Evolutionary conservation across 2,113 vertebrate species (phyloP), one percentile per base, ranked within the genome.

Genomic region (Cygnus buccinator): DNA sequence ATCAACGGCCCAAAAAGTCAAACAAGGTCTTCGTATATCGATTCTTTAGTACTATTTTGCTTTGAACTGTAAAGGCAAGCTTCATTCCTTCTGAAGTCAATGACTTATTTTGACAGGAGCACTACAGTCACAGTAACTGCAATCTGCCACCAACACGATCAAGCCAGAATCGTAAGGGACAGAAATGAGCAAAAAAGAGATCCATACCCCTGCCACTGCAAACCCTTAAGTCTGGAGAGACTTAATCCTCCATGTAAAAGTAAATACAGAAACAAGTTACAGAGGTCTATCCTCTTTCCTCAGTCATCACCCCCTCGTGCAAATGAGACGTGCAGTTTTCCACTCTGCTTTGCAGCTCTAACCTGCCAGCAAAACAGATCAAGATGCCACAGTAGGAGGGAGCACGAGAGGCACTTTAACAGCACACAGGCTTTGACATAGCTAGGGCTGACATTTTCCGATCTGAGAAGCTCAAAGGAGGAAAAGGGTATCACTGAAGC

Each of bases 21-120:
- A 75, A 84, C 0, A 4, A 0, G 0, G 13, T 37, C 61, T 78
- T 33, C 17, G 31, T 2, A 9, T 14, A 72, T 3, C 18, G 22
- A 26, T 43, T 85, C 59, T 52, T 77, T 15, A 54, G 22, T 11
- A 28, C 18, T 61, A 15, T 14, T 90, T 44, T 57, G 35, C 76
- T 71, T 86, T 50, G 52, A 78, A 57, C 13, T 18, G 10, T 33
- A 74, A 61, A 68, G 33, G 33, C 90, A 72, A 59, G 48, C 16
- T 84, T 70, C 2, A 15, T 57, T 68, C 31, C 61, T 86, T 80
- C 33, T 37, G 63, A 26, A 65, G 5, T 8, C 9, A 57, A 66
- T 22, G 19, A 44, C 23, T 92, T 90, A 15, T 35, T 85, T 50
- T 70, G 63, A 84, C 33, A 90, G 52, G 70, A 81, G 29, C 48